Evolutionary conservation across 2,888 invertebrate species (phyloP), one percentile per base, ranked within the genome.

Genomic region (Acanthosepion pharaonis): DNA sequence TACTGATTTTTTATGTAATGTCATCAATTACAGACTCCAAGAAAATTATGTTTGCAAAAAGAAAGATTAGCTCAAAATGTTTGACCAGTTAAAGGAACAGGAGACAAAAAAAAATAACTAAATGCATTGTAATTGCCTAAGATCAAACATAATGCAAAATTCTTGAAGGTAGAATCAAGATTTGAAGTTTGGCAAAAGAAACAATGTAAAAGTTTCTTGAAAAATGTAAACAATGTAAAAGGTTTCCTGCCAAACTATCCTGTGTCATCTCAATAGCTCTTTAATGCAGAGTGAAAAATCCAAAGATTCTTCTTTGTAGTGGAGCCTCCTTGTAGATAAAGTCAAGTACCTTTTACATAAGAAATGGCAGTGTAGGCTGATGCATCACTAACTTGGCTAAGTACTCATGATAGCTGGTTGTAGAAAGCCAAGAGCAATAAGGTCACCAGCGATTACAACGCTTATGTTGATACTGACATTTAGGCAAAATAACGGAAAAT

Each of bases 361-460:
- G 78, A 28, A 78, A 78, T n/a, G 78, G 28, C 64, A 64, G 8
- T 28, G 64, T 28, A 64, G 28, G 8, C 64, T 28, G 64, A 64
- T 64, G 78, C 78, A 78, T n/a, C 28, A 78, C n/a, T 78, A n/a
- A 78, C n/a, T n/a, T 78, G 78, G 78, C 78, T 78, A 78, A 78
- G 64, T n/a, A 78, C 78, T 78, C 78, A 78, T n/a, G 78, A 78
- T 78, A n/a, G 78, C n/a, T 78, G 78, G n/a, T 78, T 78, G n/a
- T n/a, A 78, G n/a, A 78, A 78, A 78, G 78, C 78, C n/a, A n/a
- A 78, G 78, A 78, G 78, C 78, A 78, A 78, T 28, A 78, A 78
- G 78, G 78, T 78, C 78, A 78, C n/a, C 78, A 78, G 78, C 78
- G 78, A 78, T 78, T 78, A 78, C 78, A 78, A n/a, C 78, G 78